Percentiles rank a stretch among this genome's conserved stretches.
These are phyloP conservation scores for Chrysotoxum bicinctum DNA, from an alignment of 2,888 invertebrate genomes.

Conservation along the genomic window DNA sequence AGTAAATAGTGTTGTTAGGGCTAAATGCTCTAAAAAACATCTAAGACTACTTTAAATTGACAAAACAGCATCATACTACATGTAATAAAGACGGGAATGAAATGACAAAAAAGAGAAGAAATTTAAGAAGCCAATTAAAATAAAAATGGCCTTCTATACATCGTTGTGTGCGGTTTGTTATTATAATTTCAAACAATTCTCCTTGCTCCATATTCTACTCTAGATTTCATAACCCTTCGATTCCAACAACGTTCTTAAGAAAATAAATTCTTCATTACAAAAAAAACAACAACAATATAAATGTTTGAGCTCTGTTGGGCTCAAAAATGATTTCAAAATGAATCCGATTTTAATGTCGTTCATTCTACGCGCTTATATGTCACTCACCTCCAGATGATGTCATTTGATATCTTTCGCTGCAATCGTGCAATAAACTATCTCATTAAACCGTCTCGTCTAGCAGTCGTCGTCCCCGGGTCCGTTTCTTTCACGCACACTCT, in stretches of 20 bases:
- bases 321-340: conserved; percentile 53
- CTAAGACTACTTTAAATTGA: background rate
- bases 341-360: conserved; percentile 56
- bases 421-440: conserved; percentile 73
- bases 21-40: background rate
- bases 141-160: conserved; percentile 34
- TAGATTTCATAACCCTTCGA: conserved; percentile 50
- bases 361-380: conserved; percentile 58
- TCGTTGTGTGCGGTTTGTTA: conserved; percentile 28
- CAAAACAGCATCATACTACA: background rate
- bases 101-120: background rate
- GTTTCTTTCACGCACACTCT: conserved; percentile 41
- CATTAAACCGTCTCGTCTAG: conserved; percentile 57
- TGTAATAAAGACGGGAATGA: background rate
- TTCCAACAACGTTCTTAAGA: conserved; percentile 41
- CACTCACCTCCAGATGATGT: conserved; percentile 64
- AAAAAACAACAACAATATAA: conserved; percentile 27
- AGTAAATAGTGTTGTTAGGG: background rate
- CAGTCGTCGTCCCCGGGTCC: conserved; percentile 34
- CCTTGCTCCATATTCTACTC: conserved; percentile 53
- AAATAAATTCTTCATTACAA: conserved; percentile 39
- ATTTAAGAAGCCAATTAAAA: conserved; percentile 33
- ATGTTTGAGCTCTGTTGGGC: conserved; percentile 20
- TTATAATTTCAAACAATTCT: conserved; percentile 19
- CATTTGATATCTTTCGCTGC: conserved; percentile 65